A percentile compares a stretch with the other conserved stretches of the same genome.
These are phyloP conservation scores for Peromyscus attwateri DNA, from an alignment of 2,797 vertebrate species.

Conservation along the genomic window DNA sequence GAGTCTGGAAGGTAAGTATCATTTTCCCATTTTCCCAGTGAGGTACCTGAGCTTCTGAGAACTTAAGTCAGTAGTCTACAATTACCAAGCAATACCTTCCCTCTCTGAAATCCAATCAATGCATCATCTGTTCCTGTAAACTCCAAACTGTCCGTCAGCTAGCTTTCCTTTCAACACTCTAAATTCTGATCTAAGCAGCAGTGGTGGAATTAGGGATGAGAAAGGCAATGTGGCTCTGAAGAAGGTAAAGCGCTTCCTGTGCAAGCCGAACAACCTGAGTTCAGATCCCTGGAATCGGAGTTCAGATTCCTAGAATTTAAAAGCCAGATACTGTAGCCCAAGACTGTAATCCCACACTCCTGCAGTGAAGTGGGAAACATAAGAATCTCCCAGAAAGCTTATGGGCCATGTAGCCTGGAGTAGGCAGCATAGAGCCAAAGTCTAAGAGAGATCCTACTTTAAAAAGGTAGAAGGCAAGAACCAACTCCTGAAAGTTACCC, in stretches of 20 bases:
- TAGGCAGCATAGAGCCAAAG: neutral
- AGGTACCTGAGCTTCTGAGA: constrained; percentile 18
- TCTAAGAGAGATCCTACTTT: neutral
- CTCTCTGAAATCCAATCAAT: constrained; percentile 2
- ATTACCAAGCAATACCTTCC: neutral
- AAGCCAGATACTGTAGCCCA: neutral
- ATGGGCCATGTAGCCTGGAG: neutral
- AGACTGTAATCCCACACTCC: neutral
- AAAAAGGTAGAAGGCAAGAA: neutral
- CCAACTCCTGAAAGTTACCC: neutral
- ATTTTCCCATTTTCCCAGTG: neutral
- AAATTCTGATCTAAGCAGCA: constrained; percentile 1
- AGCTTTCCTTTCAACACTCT: neutral
- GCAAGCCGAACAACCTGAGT: neutral
- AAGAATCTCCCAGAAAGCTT: neutral
- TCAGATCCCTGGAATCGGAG: neutral
- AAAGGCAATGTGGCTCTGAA: too few relatives aligned
- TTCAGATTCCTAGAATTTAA: neutral
- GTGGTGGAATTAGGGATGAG: neutral
- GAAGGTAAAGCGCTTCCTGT: neutral
- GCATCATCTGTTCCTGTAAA: neutral
- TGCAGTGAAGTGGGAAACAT: neutral
- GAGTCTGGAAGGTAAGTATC: neutral
- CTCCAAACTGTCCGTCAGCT: neutral
- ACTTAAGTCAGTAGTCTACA: neutral